Evolutionary conservation across 2,888 invertebrate species (phyloP).

Genomic region (Megaustenia siamemsis): DNA sequence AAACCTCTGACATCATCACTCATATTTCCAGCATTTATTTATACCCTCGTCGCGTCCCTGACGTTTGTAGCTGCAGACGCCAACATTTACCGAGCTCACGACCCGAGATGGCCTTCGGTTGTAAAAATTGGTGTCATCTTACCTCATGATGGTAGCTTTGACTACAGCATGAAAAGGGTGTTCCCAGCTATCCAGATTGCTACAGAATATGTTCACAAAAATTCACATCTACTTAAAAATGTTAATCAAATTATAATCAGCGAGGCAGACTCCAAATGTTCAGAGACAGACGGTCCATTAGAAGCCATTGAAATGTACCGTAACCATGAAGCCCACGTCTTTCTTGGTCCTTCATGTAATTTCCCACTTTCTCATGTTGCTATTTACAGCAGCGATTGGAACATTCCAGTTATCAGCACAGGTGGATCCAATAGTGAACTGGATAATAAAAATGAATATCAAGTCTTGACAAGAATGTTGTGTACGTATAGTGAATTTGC

Average conservation of each 20-base stretch:
- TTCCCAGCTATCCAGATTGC: slow-evolving; percentile 27
- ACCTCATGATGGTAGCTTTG: background rate
- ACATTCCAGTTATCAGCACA: slow-evolving; percentile 90
- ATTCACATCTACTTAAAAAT: background rate
- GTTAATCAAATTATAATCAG: slow-evolving; percentile 6
- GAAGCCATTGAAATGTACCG: slow-evolving; percentile 75
- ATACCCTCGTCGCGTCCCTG: background rate
- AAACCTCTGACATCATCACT: background rate
- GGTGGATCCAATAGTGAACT: slow-evolving; percentile 76
- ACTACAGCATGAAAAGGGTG: background rate
- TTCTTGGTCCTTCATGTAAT: slow-evolving; percentile 77
- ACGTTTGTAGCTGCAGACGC: background rate
- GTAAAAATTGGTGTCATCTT: slow-evolving; percentile 19
- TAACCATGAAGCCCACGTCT: slow-evolving; percentile 70
- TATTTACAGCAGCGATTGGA: slow-evolving; percentile 91
- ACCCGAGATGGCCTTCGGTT: background rate
- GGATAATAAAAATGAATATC: slow-evolving; percentile 82
- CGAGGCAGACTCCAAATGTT: slow-evolving; percentile 75
- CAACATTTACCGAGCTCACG: background rate
- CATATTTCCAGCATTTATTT: background rate
- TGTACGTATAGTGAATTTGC: background rate
- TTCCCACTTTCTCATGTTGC: slow-evolving; percentile 93
- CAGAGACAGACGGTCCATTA: slow-evolving; percentile 75
- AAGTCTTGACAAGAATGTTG: slow-evolving; percentile 85
- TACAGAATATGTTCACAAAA: background rate